These are phyloP conservation scores for Gasterosteus aculeatus DNA, from an alignment of 2,113 vertebrate genomes.

Conservation along the genomic window DNA sequence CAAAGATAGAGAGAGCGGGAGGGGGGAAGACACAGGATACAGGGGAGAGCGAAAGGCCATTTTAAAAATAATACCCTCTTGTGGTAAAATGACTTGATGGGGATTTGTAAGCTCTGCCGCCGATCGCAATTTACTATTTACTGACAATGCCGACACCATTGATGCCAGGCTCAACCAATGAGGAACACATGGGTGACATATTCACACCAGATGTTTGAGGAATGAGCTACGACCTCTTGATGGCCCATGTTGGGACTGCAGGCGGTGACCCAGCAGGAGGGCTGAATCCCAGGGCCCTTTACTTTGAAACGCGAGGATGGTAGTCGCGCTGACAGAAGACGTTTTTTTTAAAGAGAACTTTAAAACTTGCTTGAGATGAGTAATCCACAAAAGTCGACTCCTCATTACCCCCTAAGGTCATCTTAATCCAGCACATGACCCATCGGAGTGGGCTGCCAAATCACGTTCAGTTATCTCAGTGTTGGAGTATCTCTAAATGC, in stretches of 20 bases:
- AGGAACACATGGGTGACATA: conserved; percentile 46
- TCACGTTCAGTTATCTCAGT: not conserved
- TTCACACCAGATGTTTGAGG: conserved; percentile 60
- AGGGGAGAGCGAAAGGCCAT: conserved; percentile 17
- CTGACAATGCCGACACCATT: not conserved
- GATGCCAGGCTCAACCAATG: conserved; percentile 42
- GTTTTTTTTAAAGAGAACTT: conserved; percentile 37
- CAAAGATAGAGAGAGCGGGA: not conserved
- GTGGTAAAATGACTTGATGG: not conserved
- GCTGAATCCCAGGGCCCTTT: conserved; percentile 26
- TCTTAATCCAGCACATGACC: not conserved
- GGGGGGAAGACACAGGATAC: conserved; percentile 4
- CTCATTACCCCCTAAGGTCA: no score
- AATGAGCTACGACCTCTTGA: conserved; percentile 41
- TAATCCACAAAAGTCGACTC: not conserved
- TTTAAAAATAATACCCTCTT: not conserved
- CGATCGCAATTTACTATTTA: conserved; percentile 2
- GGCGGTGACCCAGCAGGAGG: conserved; percentile 31
- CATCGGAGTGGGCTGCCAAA: not conserved
- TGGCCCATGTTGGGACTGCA: conserved; percentile 29
- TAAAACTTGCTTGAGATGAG: not conserved
- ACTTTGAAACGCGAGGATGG: conserved; percentile 18
- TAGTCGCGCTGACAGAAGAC: conserved; percentile 2
- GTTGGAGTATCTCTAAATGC: not conserved
- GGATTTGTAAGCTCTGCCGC: not conserved